These are phyloP conservation scores for Seira musarum DNA, from an alignment of 2,888 invertebrate genomes.

Conservation along the genomic window DNA sequence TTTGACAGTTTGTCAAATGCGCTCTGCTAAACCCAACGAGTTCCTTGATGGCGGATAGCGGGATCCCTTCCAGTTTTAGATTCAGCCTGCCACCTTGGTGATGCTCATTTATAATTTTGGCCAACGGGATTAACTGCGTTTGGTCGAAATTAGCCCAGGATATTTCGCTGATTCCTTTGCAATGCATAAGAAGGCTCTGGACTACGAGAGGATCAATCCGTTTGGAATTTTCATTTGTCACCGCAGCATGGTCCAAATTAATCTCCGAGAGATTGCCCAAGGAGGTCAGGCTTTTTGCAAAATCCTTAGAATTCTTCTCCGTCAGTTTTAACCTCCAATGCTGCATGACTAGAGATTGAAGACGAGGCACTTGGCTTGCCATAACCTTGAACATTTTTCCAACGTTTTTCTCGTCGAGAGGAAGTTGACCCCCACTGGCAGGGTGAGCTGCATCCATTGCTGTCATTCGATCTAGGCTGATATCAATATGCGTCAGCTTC, in stretches of 20 bases:
- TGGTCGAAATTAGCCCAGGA: slow-evolving; percentile 66
- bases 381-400: slow-evolving; percentile 65
- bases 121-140: slow-evolving; percentile 58
- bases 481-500: slow-evolving; percentile 67
- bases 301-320: slow-evolving; percentile 64
- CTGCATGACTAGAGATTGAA: slow-evolving; percentile 64
- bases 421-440: slow-evolving; percentile 41
- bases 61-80: slow-evolving; percentile 62
- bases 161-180: slow-evolving; percentile 65
- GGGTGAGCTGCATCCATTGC: slow-evolving; percentile 56
- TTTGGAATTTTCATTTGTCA: slow-evolving; percentile 59
- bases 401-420: slow-evolving; percentile 63
- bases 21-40: slow-evolving; percentile 53
- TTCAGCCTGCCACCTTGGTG: slow-evolving; percentile 39
- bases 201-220: slow-evolving; percentile 62
- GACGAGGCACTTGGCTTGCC: slow-evolving; percentile 63
- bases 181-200: slow-evolving; percentile 56
- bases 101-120: slow-evolving; percentile 61
- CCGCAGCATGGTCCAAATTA: slow-evolving; percentile 63
- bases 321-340: slow-evolving; percentile 65
- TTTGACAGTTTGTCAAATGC: slow-evolving; percentile 56
- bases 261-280: slow-evolving; percentile 56
- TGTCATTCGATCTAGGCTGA: slow-evolving; percentile 64
- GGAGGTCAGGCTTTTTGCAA: slow-evolving; percentile 53
- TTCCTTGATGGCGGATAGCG: slow-evolving; percentile 60